phyloP scores from a whole-genome alignment of 2,888 invertebrate genomes.

The Cerceris rybyensis region DNA sequence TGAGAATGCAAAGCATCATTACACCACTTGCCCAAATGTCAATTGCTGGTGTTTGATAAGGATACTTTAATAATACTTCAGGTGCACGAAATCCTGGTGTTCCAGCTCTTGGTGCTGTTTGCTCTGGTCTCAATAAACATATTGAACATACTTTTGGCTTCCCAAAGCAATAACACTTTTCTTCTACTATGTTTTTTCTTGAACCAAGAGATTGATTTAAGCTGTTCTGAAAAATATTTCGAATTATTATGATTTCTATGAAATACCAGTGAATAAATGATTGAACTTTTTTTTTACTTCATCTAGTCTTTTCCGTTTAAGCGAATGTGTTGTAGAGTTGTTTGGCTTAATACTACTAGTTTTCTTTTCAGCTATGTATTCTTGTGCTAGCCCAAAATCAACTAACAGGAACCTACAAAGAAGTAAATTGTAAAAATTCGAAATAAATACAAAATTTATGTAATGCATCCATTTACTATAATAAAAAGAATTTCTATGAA shows the following conservation, averaged over 20 bases:
- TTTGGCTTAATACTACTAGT: constrained; percentile 43
- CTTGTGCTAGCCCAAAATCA: constrained; percentile 95
- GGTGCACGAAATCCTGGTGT: constrained; percentile 95
- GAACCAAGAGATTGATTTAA: constrained; percentile 54
- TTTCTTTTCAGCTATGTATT: constrained; percentile 76
- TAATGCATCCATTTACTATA: constrained; percentile 5
- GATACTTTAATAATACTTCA: constrained; percentile 91
- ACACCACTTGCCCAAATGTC: constrained; percentile 96
- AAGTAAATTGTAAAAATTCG: constrained; percentile 1
- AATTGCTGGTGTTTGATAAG: constrained; percentile 92
- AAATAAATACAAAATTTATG: background rate
- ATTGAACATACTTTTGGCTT: constrained; percentile 86
- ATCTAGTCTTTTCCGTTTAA: constrained; percentile 72
- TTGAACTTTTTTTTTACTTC: constrained; percentile 67
- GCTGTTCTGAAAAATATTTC: constrained; percentile 63
- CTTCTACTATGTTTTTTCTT: constrained; percentile 61
- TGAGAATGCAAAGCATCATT: constrained; percentile 90
- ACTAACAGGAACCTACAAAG: constrained; percentile 88
- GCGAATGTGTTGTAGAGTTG: constrained; percentile 36
- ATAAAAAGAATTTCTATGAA: background rate
- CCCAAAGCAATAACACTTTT: constrained; percentile 87
- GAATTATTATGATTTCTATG: background rate
- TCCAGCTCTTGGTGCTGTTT: constrained; percentile 91
- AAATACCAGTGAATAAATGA: background rate
- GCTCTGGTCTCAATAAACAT: constrained; percentile 86